A percentile compares a stretch with the other conserved stretches of the same genome.
Evolutionary conservation across 2,797 vertebrate species (phyloP).

Genomic region (Taenioides sp.): DNA sequence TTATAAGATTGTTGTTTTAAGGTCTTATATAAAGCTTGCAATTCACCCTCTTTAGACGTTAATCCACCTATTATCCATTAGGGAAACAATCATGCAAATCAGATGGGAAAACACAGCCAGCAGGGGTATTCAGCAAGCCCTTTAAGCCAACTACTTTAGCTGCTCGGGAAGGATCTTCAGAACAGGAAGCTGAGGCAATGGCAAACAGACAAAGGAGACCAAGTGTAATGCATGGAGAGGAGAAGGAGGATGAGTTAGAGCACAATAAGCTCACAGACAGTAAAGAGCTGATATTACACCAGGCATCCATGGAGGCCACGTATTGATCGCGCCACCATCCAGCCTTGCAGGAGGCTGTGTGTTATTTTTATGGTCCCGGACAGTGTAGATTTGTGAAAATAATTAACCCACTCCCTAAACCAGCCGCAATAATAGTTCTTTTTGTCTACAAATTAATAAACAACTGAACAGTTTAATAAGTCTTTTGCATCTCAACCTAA

Average conservation of each 20-base stretch:
- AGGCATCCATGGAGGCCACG: constrained; percentile 72
- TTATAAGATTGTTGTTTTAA: constrained; percentile 1
- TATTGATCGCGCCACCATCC: constrained; percentile 67
- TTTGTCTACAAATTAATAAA: constrained; percentile 38
- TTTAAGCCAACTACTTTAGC: constrained; percentile 20
- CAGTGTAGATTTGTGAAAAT: constrained; percentile 69
- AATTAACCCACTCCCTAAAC: constrained; percentile 57
- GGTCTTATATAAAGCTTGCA: not conserved
- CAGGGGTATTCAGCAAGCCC: constrained; percentile 4
- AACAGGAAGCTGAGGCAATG: constrained; percentile 29
- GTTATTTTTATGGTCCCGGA: constrained; percentile 57
- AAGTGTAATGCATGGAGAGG: constrained; percentile 47
- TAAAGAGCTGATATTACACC: constrained; percentile 79
- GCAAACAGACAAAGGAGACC: constrained; percentile 49
- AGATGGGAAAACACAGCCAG: constrained; percentile 3
- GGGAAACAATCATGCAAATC: constrained; percentile 19
- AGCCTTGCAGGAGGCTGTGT: constrained; percentile 35
- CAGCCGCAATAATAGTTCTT: constrained; percentile 27
- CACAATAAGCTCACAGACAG: constrained; percentile 76
- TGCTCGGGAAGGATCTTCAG: constrained; percentile 27
- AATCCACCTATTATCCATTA: constrained; percentile 15
- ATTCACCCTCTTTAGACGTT: not conserved
- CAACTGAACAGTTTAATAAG: constrained; percentile 24
- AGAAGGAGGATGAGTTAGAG: constrained; percentile 75
- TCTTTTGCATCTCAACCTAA: constrained; percentile 7